Evolutionary conservation across 2,113 vertebrate genomes (phyloP), one percentile per base, ranked within the genome.

Genomic region (Zapus hudsonius): DNA sequence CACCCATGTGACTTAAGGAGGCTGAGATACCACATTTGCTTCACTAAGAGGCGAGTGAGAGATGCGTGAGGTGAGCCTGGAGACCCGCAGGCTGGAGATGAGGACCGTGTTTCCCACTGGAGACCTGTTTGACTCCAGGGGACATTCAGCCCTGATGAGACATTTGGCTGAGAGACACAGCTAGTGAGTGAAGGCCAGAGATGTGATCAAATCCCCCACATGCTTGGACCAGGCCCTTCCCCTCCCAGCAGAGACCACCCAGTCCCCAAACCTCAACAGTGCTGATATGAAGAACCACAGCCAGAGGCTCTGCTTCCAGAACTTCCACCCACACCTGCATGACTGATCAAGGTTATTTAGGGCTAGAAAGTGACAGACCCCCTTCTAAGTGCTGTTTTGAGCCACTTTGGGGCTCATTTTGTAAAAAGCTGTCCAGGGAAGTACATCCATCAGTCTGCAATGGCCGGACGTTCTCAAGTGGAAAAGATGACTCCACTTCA

Each of bases 21-120:
- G n/a, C 2, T 47, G 67, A 31, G 42, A 33, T 44, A 5, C 13
- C 33, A 13, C 0, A 64, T 74, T 52, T 38, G 86, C 42, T 12
- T 57, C 7, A 1, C 5, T 6, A 36, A 36, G 67, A 8, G 1
- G 0, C 1, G 19, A 7, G 20, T 9, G 52, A 31, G 9, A 0
- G 57, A 25, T n/a, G 42, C 1, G 6, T 17, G 42, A 47, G 40
- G 80, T 23, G 33, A 66, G 61, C 80, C 80, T n/a, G 80, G 44
- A 52, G 52, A 31, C 22, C n/a, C 59, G 38, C 36, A 55, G 27
- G 12, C 63, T 31, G 2, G 29, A 13, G 27, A 66, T 3, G 11
- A 33, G 29, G 75, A 40, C n/a, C 0, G 0, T 1, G 29, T 33
- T 61, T 64, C 92, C n/a, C 81, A 47, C 2, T 12, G 38, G 33